phyloP scores from a whole-genome alignment of 2,888 invertebrate genomes.

The Autographa pulchrina region DNA sequence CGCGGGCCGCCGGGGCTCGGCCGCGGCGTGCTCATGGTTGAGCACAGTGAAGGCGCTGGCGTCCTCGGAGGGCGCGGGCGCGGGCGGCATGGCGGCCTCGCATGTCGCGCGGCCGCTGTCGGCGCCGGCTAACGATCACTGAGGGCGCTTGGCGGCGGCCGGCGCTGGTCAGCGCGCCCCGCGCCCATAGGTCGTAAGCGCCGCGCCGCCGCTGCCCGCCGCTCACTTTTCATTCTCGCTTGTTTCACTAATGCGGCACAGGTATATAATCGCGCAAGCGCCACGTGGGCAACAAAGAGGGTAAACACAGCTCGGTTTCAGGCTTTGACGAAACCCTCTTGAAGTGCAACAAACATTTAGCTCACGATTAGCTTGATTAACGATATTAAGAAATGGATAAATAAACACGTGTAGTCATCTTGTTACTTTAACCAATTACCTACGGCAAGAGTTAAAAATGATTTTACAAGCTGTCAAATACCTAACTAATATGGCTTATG shows the following conservation, averaged over 20 bases:
- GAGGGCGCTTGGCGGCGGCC: conserved; percentile 52
- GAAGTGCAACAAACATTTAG: conserved; percentile 23
- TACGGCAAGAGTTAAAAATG: no score
- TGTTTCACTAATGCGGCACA: conserved; percentile 59
- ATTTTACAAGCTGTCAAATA: no score
- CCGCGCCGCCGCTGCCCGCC: conserved; percentile 30
- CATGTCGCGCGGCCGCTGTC: conserved; percentile 36
- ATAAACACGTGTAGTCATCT: no score
- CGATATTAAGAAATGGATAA: no score
- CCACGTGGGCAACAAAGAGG: conserved; percentile 59
- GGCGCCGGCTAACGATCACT: conserved; percentile 53
- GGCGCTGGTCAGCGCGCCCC: conserved; percentile 63
- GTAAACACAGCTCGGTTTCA: conserved; percentile 49
- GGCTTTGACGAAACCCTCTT: conserved; percentile 38
- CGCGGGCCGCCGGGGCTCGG: conserved; percentile 38
- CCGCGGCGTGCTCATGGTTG: conserved; percentile 60
- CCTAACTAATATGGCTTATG: neutral
- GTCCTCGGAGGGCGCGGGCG: conserved; percentile 65
- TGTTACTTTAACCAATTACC: no score
- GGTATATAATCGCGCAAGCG: conserved; percentile 72
- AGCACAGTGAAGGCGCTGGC: conserved; percentile 76
- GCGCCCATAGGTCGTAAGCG: conserved; percentile 46
- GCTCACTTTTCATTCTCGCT: conserved; percentile 21
- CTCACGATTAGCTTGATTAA: no score
- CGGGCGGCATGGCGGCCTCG: conserved; percentile 73